Percentiles rank a stretch among this genome's conserved stretches.
Conservation (phyloP, 2,888 invertebrate genomes). For the Chrysolina americana region DNA sequence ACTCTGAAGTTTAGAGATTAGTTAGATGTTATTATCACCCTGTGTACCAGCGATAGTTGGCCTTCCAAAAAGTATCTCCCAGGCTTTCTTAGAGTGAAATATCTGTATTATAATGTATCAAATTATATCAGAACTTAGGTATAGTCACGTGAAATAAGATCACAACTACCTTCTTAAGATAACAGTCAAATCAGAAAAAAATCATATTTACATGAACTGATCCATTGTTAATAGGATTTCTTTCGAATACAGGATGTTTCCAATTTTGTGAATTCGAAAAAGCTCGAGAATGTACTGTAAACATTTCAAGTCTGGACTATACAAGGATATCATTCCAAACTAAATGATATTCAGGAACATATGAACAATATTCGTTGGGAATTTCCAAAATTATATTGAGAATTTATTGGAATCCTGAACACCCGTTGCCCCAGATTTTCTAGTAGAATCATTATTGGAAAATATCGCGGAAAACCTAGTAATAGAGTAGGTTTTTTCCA, state of each 20-base stretch:
- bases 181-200: background rate
- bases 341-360: too few species aligned
- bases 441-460: background rate
- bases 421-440: background rate
- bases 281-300: background rate
- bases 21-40: conserved; percentile 47
- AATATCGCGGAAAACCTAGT: background rate
- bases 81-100: conserved; percentile 38
- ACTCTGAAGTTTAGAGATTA: conserved; percentile 37
- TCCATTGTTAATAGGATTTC: background rate
- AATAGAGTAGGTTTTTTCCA: background rate
- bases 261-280: background rate
- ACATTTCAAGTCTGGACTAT: conserved; percentile 7
- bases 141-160: background rate
- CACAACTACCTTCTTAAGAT: background rate
- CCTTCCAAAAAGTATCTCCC: conserved; percentile 31
- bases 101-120: conserved; percentile 35
- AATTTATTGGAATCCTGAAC: too few species aligned
- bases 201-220: background rate
- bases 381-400: too few species aligned
- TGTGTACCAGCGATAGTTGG: conserved; percentile 41
- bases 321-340: background rate
- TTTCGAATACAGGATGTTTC: background rate
- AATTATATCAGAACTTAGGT: conserved; percentile 7
- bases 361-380: too few species aligned